phyloP scores from a whole-genome alignment of 2,888 invertebrate species.

The Dolichomitus sp. region DNA sequence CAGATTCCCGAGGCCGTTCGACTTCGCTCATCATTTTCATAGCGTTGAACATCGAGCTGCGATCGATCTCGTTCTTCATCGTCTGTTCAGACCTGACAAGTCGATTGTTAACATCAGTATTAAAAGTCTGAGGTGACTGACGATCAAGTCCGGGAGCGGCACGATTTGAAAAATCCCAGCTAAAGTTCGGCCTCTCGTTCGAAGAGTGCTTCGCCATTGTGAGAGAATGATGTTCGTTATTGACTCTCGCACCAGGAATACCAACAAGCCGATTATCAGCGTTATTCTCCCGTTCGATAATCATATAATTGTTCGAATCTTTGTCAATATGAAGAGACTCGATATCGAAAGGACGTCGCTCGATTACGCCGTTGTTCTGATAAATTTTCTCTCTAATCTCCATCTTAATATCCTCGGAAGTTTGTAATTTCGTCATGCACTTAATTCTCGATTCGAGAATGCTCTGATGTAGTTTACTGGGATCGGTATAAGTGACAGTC shows the following conservation, averaged over 20 bases:
- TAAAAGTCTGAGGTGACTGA: constrained; percentile 72
- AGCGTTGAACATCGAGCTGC: constrained; percentile 72
- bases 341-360: constrained; percentile 75
- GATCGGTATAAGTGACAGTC: constrained; percentile 79
- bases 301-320: constrained; percentile 61
- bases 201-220: constrained; percentile 62
- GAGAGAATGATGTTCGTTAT: constrained; percentile 66
- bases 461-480: constrained; percentile 76
- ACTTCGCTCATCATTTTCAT: constrained; percentile 74
- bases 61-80: constrained; percentile 73
- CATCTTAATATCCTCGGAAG: constrained; percentile 75
- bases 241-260: constrained; percentile 58
- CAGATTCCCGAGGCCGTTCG: constrained; percentile 71
- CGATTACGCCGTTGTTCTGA: constrained; percentile 72
- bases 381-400: constrained; percentile 77
- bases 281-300: constrained; percentile 69
- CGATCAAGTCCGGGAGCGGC: constrained; percentile 66
- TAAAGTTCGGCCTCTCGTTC: constrained; percentile 71
- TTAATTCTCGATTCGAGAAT: constrained; percentile 74
- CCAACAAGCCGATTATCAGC: constrained; percentile 64
- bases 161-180: constrained; percentile 68
- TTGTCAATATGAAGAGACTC: constrained; percentile 76
- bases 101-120: constrained; percentile 68
- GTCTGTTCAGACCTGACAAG: constrained; percentile 25
- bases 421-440: constrained; percentile 68